Percentiles rank a stretch among this genome's conserved stretches.
These are phyloP conservation scores for Typhlomys cinereus DNA, from an alignment of 2,113 vertebrate species.

Conservation along the genomic window DNA sequence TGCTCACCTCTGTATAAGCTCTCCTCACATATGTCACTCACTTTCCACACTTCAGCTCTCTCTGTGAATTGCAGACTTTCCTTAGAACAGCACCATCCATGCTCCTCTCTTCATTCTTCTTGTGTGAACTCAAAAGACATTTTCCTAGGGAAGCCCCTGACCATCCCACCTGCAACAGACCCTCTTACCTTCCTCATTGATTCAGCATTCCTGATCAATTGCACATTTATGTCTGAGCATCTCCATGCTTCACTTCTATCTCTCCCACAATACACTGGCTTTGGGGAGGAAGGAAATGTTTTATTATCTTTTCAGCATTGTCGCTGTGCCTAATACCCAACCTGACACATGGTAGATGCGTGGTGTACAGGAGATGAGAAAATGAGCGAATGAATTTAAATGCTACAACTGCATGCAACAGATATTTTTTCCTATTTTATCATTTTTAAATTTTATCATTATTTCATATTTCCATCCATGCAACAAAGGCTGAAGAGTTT, in stretches of 20 bases:
- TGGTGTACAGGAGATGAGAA: neutral
- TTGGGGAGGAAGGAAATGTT: neutral
- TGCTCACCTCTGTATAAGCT: neutral
- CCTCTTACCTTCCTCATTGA: neutral
- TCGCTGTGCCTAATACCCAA: neutral
- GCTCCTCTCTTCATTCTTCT: neutral
- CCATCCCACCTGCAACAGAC: accelerated
- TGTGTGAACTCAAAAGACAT: neutral
- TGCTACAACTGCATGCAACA: neutral
- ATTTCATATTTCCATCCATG: too few species aligned
- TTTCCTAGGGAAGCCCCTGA: neutral
- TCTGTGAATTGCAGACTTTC: neutral
- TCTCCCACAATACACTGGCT: neutral
- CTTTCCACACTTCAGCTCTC: too few species aligned
- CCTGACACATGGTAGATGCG: neutral
- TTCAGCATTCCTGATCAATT: accelerated
- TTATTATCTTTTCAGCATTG: neutral
- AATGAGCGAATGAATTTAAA: neutral
- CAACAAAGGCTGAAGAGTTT: too few species aligned
- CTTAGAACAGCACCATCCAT: too few species aligned
- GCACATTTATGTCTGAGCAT: neutral
- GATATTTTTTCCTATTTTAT: neutral
- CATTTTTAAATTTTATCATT: too few species aligned
- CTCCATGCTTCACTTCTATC: neutral
- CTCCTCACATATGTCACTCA: neutral